Percentiles rank a stretch among this genome's conserved stretches.
Evolutionary conservation across 2,113 vertebrate genomes (phyloP).

Genomic region (Gadus macrocephalus): DNA sequence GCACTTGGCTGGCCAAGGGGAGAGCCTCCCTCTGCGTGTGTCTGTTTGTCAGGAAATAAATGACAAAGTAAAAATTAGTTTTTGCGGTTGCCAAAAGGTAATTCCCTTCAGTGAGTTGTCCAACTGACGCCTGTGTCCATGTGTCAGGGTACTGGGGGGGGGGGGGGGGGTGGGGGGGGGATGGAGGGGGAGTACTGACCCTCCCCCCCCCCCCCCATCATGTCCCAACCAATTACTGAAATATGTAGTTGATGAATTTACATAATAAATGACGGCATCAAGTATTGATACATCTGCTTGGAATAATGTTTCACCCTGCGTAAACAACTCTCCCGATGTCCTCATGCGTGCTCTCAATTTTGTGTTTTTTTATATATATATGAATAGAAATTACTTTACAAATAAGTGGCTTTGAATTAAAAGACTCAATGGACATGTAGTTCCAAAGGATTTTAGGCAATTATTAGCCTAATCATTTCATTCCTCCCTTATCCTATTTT

Average conservation of each 20-base stretch:
- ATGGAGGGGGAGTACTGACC: constrained; percentile 9
- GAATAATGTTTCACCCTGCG: constrained; percentile 50
- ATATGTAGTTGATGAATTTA: constrained; percentile 69
- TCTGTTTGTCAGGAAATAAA: constrained; percentile 65
- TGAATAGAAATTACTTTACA: too few species aligned
- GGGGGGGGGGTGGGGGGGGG: constrained; percentile 37
- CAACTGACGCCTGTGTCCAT: constrained; percentile 50
- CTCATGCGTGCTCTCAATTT: not conserved
- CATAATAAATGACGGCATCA: constrained; percentile 72
- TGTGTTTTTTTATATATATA: too few species aligned
- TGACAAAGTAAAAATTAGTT: constrained; percentile 70
- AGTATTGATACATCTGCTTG: constrained; percentile 69
- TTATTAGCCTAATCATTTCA: too few species aligned
- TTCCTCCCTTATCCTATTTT: too few species aligned
- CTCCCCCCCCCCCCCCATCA: not conserved
- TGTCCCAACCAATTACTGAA: constrained; percentile 69
- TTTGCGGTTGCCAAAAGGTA: constrained; percentile 69
- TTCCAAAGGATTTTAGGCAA: too few species aligned
- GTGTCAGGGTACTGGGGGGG: constrained; percentile 13
- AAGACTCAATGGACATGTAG: too few species aligned
- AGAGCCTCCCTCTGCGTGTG: constrained; percentile 65
- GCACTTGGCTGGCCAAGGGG: constrained; percentile 75
- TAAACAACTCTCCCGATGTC: constrained; percentile 49
- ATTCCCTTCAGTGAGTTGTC: constrained; percentile 74
- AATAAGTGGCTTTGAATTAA: too few species aligned